Percentiles rank a stretch among this genome's conserved stretches.
Evolutionary conservation across 2,113 vertebrate species (phyloP).

Genomic region (Phrynosoma blainvillii): DNA sequence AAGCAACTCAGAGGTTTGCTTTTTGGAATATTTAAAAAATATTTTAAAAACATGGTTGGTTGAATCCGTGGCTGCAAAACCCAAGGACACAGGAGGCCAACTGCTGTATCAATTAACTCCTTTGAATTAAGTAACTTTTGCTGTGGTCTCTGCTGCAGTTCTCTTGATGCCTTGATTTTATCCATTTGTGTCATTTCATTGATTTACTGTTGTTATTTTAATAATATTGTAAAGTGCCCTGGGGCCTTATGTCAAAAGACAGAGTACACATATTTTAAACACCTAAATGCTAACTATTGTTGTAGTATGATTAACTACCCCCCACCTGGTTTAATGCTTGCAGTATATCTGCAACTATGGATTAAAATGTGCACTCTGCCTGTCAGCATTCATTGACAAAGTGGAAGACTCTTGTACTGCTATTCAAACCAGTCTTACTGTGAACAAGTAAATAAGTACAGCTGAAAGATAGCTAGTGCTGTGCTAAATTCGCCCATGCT

Average conservation of each 20-base stretch:
- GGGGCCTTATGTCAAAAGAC: neutral
- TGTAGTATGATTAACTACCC: neutral
- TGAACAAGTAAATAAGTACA: neutral
- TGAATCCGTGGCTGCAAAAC: too few species aligned
- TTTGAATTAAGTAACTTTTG: neutral
- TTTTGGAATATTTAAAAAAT: too few species aligned
- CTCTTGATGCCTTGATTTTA: neutral
- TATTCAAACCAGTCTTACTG: neutral
- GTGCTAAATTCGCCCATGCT: too few species aligned
- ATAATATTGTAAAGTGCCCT: neutral
- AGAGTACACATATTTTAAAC: neutral
- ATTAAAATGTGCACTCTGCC: neutral
- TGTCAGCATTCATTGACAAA: neutral
- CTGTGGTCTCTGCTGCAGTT: neutral
- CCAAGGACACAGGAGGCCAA: too few species aligned
- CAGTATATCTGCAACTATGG: neutral
- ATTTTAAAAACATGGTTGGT: too few species aligned
- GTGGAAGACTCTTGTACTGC: neutral
- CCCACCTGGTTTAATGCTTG: neutral
- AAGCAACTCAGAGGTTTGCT: too few species aligned
- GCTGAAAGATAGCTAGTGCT: neutral
- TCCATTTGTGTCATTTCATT: neutral
- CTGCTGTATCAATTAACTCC: too few species aligned
- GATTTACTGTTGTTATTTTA: neutral
- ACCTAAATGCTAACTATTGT: neutral